Base-by-base conservation (phyloP, 2,113 vertebrate genomes). In the Trichechus manatus region DNA sequence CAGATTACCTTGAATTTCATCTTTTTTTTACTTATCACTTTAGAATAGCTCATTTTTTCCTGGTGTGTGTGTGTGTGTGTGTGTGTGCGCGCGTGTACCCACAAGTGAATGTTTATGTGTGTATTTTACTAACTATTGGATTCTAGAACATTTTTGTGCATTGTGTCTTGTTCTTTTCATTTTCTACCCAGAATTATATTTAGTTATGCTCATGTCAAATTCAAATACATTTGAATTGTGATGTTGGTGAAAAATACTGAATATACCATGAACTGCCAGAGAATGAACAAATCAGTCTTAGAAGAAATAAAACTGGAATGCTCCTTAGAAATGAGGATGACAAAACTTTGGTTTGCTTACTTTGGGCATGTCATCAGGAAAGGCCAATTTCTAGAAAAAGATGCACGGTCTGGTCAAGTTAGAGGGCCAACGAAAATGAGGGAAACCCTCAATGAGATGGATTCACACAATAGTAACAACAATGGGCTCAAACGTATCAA, bases 21-120 rank as follows among this genome's bases (percentile, higher is more conserved):
- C 27, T 47, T 47, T 88, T 86, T 56, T 88, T 47, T 14, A 89
- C 33, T 84, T 44, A 59, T 0, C 0, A 19, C 59, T 80, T 80
- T 75, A 77, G 74, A 95, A 50, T 36, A 93, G 42, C 63, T 78
- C 14, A 74, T 83, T 92, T 19, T 89, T 81, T 90, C 36, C 42
- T 63, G n/a, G 5, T 47, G 10, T 20, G 25, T 86, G 39, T 74
- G 25, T n/a, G 15, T 47, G 1, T n/a, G 29, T 39, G 5, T 47
- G 10, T 20, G 25, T 86, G 39, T 74, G 25, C 29, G 15, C 36
- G 1, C 31, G 29, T 39, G 3, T 8, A 39, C 36, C 23, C 36
- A 39, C 5, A 39, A 42, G 7, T 77, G 15, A 42, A 13, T 64
- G 39, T 50, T 5, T 64, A 5, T 66, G 6, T 23, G 4, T 87